Conservation (phyloP, 2,888 invertebrate species). For the Ormyrus pomaceus region DNA sequence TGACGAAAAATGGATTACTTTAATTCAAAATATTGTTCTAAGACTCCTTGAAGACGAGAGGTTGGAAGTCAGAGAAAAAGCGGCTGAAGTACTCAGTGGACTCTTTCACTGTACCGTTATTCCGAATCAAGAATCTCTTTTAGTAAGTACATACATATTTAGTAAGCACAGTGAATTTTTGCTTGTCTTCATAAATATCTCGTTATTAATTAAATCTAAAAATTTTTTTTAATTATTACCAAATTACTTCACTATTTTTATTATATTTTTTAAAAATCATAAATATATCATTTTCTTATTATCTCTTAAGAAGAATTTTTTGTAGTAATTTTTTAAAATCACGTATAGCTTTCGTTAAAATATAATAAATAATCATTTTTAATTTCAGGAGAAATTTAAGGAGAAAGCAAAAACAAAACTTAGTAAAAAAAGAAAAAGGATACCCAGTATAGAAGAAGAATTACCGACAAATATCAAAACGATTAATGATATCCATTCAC, state of each 20-base stretch:
- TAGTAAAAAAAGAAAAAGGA: slow-evolving; percentile 64
- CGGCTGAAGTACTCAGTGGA: slow-evolving; percentile 89
- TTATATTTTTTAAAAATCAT: too few species aligned
- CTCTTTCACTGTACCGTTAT: slow-evolving; percentile 91
- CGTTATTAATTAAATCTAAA: neutral
- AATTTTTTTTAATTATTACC: neutral
- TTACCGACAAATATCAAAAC: slow-evolving; percentile 56
- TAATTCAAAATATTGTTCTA: slow-evolving; percentile 82
- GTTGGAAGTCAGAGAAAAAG: slow-evolving; percentile 89
- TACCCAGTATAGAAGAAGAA: slow-evolving; percentile 47
- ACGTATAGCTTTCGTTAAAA: neutral
- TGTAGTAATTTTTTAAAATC: neutral
- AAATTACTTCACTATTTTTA: neutral
- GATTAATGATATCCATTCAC: slow-evolving; percentile 75
- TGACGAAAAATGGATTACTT: slow-evolving; percentile 77
- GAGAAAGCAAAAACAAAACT: slow-evolving; percentile 77
- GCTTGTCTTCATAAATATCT: neutral
- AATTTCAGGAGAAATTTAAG: slow-evolving; percentile 78
- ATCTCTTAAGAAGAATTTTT: neutral
- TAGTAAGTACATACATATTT: slow-evolving; percentile 75
- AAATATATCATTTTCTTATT: neutral
- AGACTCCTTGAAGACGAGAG: slow-evolving; percentile 83
- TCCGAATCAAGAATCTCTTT: slow-evolving; percentile 78
- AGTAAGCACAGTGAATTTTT: neutral
- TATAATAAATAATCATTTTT: neutral